A percentile compares a stretch with the other conserved stretches of the same genome.
Evolutionary conservation across 1,140 invertebrate species (phyloP).

Genomic region (Drosophila pseudoananassae): DNA sequence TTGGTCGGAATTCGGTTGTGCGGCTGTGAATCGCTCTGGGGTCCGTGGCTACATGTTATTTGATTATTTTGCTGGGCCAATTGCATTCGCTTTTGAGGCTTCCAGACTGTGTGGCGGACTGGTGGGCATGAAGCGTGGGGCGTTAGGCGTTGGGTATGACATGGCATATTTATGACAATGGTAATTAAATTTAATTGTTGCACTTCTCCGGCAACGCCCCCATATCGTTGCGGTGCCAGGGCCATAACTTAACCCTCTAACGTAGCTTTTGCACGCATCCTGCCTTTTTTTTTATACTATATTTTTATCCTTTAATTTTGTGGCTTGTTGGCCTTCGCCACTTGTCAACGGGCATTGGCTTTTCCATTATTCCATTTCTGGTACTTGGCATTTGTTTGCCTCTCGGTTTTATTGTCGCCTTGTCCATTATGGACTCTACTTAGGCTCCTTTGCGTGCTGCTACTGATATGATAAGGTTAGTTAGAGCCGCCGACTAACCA

Average conservation of each 20-base stretch:
- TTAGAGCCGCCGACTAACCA: slow-evolving; percentile 4
- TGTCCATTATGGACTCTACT: slow-evolving; percentile 56
- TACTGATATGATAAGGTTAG: slow-evolving; percentile 72
- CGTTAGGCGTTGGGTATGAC: slow-evolving; percentile 30
- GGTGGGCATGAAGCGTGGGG: not conserved
- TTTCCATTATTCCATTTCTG: slow-evolving; percentile 12
- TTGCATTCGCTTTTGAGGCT: slow-evolving; percentile 28
- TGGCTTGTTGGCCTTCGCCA: slow-evolving; percentile 8
- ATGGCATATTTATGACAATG: slow-evolving; percentile 81
- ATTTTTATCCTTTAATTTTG: not conserved
- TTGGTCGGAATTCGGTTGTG: slow-evolving; percentile 58
- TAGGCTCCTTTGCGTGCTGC: slow-evolving; percentile 58
- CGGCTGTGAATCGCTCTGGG: slow-evolving; percentile 31
- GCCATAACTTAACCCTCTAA: slow-evolving; percentile 61
- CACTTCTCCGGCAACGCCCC: slow-evolving; percentile 60
- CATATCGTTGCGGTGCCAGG: slow-evolving; percentile 51
- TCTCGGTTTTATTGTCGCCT: slow-evolving; percentile 61
- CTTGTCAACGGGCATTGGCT: slow-evolving; percentile 47
- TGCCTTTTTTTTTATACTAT: slow-evolving; percentile 8
- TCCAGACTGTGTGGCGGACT: not conserved
- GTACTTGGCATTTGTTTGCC: slow-evolving; percentile 18
- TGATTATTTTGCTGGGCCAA: slow-evolving; percentile 72
- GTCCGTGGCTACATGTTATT: slow-evolving; percentile 56
- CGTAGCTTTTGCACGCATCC: slow-evolving; percentile 22
- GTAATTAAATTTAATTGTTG: slow-evolving; percentile 83